phyloP scores from a whole-genome alignment of 2,113 vertebrate genomes.

The Microcebus jonahi region DNA sequence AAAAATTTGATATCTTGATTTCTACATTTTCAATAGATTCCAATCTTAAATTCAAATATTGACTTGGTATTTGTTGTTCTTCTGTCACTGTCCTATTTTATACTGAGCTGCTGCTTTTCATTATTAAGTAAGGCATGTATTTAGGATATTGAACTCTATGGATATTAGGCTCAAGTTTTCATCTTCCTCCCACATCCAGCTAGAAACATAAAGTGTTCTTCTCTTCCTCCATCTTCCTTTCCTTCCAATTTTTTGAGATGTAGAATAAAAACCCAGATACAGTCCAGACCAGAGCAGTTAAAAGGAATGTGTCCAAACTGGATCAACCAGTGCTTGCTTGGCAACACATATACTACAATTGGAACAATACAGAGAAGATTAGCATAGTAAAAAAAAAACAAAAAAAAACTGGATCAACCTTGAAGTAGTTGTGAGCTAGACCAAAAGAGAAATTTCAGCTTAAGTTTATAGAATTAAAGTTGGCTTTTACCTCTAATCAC shows the following conservation, averaged over 20 bases:
- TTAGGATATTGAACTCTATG: not conserved
- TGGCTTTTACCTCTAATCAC: not conserved
- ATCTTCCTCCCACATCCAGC: not conserved
- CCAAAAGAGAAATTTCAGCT: not conserved
- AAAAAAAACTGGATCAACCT: not conserved
- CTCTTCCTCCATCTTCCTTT: not conserved
- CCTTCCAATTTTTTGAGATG: not conserved
- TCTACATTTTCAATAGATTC: not conserved
- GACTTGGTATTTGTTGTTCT: not conserved
- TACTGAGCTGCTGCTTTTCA: not conserved
- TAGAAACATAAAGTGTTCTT: conserved; percentile 23
- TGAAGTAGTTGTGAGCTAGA: not conserved
- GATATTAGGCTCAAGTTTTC: conserved; percentile 26
- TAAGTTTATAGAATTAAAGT: conserved; percentile 19
- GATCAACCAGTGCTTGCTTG: not conserved
- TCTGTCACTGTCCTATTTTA: not conserved
- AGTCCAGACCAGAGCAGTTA: not conserved
- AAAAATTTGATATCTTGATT: not conserved
- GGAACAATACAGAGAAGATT: no score
- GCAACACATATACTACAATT: no score
- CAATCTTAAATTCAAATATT: not conserved
- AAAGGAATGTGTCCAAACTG: not conserved
- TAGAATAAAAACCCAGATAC: not conserved
- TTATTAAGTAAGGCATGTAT: not conserved
- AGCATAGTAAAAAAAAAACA: no score